Evolutionary conservation across 2,113 vertebrate genomes (phyloP).

Genomic region (Labrus mixtus): DNA sequence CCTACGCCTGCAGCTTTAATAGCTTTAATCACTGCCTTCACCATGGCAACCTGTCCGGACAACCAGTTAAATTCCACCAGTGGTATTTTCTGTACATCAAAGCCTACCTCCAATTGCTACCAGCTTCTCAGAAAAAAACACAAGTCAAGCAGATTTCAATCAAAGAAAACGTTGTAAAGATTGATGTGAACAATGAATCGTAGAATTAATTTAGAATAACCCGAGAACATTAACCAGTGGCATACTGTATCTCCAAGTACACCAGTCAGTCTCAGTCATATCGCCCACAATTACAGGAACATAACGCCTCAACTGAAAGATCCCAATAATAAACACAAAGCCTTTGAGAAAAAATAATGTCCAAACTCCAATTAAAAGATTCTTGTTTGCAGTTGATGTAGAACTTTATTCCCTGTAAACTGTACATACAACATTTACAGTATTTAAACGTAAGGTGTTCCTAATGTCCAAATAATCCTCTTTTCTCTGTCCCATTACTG

Average conservation of each 20-base stretch:
- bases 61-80: conserved; percentile 64
- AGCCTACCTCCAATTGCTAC: background rate
- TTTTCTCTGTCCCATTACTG: conserved; percentile 6
- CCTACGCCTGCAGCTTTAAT: conserved; percentile 74
- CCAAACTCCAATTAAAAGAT: conserved; percentile 10
- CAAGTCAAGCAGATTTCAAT: conserved; percentile 8
- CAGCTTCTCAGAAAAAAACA: conserved; percentile 16
- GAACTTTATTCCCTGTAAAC: background rate
- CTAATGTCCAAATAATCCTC: too few relatives aligned
- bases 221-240: conserved; percentile 23
- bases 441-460: background rate
- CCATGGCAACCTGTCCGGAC: conserved; percentile 76
- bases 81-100: conserved; percentile 57
- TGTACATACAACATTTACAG: background rate
- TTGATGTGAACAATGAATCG: conserved; percentile 17
- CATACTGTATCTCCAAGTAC: conserved; percentile 16
- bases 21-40: conserved; percentile 76
- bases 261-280: conserved; percentile 38
- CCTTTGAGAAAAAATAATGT: conserved; percentile 2
- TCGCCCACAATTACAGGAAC: conserved; percentile 19
- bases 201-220: background rate
- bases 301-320: conserved; percentile 17
- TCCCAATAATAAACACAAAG: conserved; percentile 31
- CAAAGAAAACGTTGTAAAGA: conserved; percentile 5
- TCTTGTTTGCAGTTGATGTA: background rate